Evolutionary conservation across 2,797 vertebrate genomes (phyloP), one percentile per base, ranked within the genome.

Genomic region (Enteromius paludinosus): DNA sequence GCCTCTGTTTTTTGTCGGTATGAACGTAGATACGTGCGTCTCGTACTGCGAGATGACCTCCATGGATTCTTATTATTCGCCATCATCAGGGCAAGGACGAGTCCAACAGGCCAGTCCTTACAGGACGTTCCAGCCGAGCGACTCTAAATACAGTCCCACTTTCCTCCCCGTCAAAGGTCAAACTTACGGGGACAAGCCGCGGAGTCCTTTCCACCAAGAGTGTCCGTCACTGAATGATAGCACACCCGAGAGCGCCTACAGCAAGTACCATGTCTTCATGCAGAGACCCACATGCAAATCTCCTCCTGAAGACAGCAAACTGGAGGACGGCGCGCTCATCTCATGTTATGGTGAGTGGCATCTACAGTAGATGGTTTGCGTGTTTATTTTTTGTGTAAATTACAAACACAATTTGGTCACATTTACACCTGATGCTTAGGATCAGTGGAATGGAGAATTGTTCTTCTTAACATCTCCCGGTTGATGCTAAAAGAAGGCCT

Each of bases 31-130:
- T 95, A 94, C 96, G 86, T 96, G 96, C 93, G 94, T 97, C 90
- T 96, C 97, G 93, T 97, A 96, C 95, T 95, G 95, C 95, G 97
- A 98, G 87, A 96, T 97, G 93, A 96, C 96, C 94, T 96, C 96
- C 95, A 99, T 99, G 98, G 98, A 99, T 96, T 96, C 97, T 93
- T 99, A 97, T 94, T 99, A 98, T 94, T 96, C 94, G 90, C 80
- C 91, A 83, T 93, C 96, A 89, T 95, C 95, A 91, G 93, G 95
- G 86, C 97, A 96, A 94, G 93, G 90, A 85, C 95, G 96, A 93
- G 95, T 97, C 89, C 95, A 95, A 88, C 96, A 95, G 82, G 92
- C 95, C 91, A 88, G 93, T 88, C 97, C 96, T 93, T 99, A 97
- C 91, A 96, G 97, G 95, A 97, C 96, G 87, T 97, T 97, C 92